Percentiles rank a stretch among this genome's conserved stretches.
phyloP scores from a whole-genome alignment of 2,888 invertebrate genomes.

The Muscina levida region DNA sequence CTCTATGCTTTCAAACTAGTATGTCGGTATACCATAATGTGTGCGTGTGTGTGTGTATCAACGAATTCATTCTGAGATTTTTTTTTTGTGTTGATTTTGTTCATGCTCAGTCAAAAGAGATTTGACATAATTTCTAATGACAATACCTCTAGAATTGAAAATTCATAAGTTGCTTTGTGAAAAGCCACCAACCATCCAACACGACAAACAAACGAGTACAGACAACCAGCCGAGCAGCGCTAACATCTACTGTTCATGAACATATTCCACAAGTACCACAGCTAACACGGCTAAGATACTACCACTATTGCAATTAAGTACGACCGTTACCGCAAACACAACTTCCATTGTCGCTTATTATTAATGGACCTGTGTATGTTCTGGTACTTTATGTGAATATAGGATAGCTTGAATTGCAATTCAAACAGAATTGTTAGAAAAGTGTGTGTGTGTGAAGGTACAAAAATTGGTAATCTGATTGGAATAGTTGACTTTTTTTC shows the following conservation, averaged over 20 bases:
- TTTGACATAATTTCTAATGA: slow-evolving; percentile 54
- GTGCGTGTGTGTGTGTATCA: not conserved
- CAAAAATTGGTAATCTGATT: too few species aligned
- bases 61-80: slow-evolving; percentile 10
- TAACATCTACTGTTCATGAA: not conserved
- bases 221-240: not conserved
- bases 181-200: slow-evolving; percentile 11
- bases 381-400: too few species aligned
- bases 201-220: slow-evolving; percentile 33
- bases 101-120: slow-evolving; percentile 25
- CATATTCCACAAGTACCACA: not conserved
- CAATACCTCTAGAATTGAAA: slow-evolving; percentile 43
- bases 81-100: slow-evolving; percentile 20
- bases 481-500: too few species aligned
- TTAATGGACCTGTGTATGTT: not conserved
- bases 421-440: too few species aligned
- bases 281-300: not conserved
- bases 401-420: too few species aligned
- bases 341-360: not conserved
- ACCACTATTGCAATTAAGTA: not conserved
- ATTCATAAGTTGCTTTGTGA: slow-evolving; percentile 33
- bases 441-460: too few species aligned
- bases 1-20: too few species aligned
- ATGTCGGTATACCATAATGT: not conserved
- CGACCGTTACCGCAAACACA: not conserved